Evolutionary conservation across 2,113 vertebrate genomes (phyloP).

Genomic region (Pteropus alecto): DNA sequence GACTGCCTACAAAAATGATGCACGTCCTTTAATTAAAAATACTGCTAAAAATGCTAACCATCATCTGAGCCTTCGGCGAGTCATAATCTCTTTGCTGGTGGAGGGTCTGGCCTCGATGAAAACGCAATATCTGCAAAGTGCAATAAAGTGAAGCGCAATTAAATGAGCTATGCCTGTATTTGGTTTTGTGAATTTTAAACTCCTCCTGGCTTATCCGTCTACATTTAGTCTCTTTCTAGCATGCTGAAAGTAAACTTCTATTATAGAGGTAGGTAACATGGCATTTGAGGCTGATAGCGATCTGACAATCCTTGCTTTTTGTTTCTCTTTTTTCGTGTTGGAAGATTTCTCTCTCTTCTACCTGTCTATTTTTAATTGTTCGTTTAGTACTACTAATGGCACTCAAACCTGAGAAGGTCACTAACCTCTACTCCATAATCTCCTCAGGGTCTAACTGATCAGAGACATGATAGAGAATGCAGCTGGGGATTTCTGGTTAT

Average conservation of each 20-base stretch:
- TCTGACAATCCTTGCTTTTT: not conserved
- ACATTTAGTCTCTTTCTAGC: not conserved
- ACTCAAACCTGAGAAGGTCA: constrained; percentile 42
- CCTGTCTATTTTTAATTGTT: constrained; percentile 7
- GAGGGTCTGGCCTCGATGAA: too few relatives aligned
- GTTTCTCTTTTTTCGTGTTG: not conserved
- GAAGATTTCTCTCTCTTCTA: constrained; percentile 21
- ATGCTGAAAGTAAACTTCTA: constrained; percentile 9
- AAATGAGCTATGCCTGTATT: not conserved
- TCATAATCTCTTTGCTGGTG: too few relatives aligned
- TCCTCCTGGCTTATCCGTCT: not conserved
- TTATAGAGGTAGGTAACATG: not conserved
- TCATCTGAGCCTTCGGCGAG: too few relatives aligned
- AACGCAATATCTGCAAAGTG: too few relatives aligned
- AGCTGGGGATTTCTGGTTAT: constrained; percentile 46
- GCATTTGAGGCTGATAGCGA: not conserved
- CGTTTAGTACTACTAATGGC: not conserved
- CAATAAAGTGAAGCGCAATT: too few relatives aligned
- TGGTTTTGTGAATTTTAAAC: constrained; percentile 38
- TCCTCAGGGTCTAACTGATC: constrained; percentile 26
- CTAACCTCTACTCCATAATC: constrained; percentile 44
- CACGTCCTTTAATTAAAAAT: too few relatives aligned
- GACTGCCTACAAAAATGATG: too few relatives aligned
- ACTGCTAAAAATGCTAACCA: too few relatives aligned
- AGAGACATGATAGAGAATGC: constrained; percentile 14